phyloP scores from a whole-genome alignment of 2,797 vertebrate species.

The Phoxinus dragarum region DNA sequence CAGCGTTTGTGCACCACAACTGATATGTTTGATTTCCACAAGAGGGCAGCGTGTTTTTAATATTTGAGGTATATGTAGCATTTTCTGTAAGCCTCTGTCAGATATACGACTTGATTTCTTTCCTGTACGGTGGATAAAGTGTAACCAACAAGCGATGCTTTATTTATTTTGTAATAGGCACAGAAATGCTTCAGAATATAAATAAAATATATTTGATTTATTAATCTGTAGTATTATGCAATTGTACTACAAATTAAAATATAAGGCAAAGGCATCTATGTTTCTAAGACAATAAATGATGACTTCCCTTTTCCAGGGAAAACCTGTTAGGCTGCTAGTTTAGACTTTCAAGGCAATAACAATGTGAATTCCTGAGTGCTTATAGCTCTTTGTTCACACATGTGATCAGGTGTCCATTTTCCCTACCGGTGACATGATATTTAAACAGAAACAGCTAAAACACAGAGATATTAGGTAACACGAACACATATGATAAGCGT shows the following conservation, averaged over 20 bases:
- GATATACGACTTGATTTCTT: background rate
- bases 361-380: constrained; percentile 27
- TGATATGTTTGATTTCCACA: background rate
- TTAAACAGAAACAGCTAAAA: background rate
- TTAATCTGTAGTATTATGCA: constrained; percentile 46
- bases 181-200: constrained; percentile 71
- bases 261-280: constrained; percentile 11
- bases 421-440: background rate
- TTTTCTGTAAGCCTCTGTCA: background rate
- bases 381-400: constrained; percentile 4
- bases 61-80: background rate
- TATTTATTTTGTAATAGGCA: constrained; percentile 30
- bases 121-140: background rate
- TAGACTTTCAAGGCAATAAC: background rate
- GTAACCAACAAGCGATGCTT: constrained; percentile 12
- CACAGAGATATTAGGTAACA: constrained; percentile 6
- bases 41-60: background rate
- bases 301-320: background rate
- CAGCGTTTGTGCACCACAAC: constrained; percentile 49
- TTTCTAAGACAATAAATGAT: constrained; percentile 25
- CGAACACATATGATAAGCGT: background rate
- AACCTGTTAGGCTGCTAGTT: constrained; percentile 20
- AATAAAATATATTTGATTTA: constrained; percentile 75
- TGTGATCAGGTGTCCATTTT: constrained; percentile 12
- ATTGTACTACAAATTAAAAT: constrained; percentile 2